phyloP scores from a whole-genome alignment of 64 coral and sea anemone genomes.

The Dendrophyllia cribrosa region DNA sequence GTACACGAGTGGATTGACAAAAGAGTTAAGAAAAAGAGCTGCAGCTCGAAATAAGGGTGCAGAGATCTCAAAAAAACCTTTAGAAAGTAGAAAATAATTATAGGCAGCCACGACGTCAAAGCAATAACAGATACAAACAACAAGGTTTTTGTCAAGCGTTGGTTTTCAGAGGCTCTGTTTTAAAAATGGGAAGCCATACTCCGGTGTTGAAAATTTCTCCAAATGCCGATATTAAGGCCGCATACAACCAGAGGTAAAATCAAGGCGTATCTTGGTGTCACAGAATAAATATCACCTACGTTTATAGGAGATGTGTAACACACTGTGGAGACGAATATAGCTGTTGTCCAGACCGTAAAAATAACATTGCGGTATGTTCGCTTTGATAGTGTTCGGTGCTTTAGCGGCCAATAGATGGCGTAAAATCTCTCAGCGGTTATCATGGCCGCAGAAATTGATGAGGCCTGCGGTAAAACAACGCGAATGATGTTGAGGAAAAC shows the following conservation, averaged over 20 bases:
- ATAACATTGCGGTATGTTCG: not conserved
- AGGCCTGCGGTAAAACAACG: not conserved
- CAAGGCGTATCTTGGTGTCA: not conserved
- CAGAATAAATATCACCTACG: not conserved
- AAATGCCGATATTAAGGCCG: not conserved
- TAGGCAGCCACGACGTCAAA: not conserved
- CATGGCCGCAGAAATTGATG: not conserved
- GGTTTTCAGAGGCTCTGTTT: not conserved
- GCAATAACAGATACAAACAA: not conserved
- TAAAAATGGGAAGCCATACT: not conserved
- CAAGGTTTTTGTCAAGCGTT: constrained; percentile 12
- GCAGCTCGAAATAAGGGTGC: no score
- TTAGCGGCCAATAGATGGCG: not conserved
- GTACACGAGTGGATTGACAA: not conserved
- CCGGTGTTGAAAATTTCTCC: not conserved
- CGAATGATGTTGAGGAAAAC: not conserved
- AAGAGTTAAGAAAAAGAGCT: not conserved
- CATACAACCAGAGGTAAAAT: not conserved
- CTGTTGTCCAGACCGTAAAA: not conserved
- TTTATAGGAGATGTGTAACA: not conserved
- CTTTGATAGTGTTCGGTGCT: not conserved
- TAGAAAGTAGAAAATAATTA: not conserved
- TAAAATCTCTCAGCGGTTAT: constrained; percentile 7
- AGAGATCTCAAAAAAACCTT: not conserved
- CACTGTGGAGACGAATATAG: not conserved